A percentile compares a stretch with the other conserved stretches of the same genome.
These are phyloP conservation scores for Axinella damicornis DNA, from an alignment of 37 sponge, comb jelly and placozoan species.

Conservation along the genomic window DNA sequence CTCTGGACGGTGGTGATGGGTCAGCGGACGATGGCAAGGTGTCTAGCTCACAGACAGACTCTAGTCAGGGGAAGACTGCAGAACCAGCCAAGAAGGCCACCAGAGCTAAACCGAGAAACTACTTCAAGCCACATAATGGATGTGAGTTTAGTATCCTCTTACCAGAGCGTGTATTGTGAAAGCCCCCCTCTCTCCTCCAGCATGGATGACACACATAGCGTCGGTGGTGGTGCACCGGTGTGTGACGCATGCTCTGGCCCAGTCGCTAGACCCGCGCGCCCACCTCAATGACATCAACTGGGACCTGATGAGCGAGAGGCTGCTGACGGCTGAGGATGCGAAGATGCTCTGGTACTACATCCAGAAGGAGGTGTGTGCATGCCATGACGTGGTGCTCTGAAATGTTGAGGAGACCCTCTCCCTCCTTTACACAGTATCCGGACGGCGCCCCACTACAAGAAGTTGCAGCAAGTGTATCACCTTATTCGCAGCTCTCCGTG, in stretches of 20 bases:
- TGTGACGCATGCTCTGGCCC: conserved; percentile 1
- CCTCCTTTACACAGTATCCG: conserved; percentile 17
- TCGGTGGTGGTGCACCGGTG: conserved; percentile 18
- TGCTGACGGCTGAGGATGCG: conserved; percentile 16
- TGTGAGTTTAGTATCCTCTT: conserved; percentile 2
- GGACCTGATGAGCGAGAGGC: neutral
- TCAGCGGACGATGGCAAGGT: no score
- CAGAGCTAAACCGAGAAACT: neutral
- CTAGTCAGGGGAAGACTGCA: no score
- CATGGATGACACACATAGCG: conserved; percentile 37
- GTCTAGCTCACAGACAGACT: no score
- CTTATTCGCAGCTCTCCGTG: neutral
- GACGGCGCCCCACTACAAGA: conserved; percentile 4
- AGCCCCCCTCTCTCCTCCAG: neutral
- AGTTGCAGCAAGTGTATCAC: neutral
- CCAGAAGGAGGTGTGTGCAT: conserved; percentile 19
- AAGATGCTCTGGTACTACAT: conserved; percentile 43
- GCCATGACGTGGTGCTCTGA: no score
- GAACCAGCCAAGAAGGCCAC: conserved; percentile 1
- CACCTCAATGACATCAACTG: conserved; percentile 16
- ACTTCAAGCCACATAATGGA: conserved; percentile 26
- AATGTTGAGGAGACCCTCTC: neutral
- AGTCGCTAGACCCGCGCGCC: conserved; percentile 10
- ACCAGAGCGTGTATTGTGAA: no score
- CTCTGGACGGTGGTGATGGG: no score